These are phyloP conservation scores for Emberiza fucata DNA, from an alignment of 2,113 vertebrate species.

Conservation along the genomic window DNA sequence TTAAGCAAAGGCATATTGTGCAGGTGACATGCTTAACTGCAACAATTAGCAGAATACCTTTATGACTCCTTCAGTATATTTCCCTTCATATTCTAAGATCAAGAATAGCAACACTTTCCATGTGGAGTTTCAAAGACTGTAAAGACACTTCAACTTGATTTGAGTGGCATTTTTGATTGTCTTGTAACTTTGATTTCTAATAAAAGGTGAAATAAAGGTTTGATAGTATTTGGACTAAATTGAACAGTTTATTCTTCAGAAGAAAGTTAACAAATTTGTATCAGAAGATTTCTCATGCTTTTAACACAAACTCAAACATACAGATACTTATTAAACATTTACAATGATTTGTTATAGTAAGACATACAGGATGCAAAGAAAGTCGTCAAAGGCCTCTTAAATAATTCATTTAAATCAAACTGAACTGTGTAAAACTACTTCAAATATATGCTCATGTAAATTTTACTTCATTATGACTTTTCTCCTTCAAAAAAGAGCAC, in stretches of 20 bases:
- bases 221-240: not conserved
- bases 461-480: not conserved
- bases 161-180: not conserved
- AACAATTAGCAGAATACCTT: not conserved
- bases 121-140: not conserved
- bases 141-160: not conserved
- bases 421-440: not conserved
- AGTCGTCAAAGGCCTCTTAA: not conserved
- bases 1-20: not conserved
- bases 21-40: not conserved
- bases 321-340: not conserved
- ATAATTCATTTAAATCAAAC: not conserved
- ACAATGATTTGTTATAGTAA: not conserved
- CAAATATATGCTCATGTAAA: not conserved
- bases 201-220: not conserved
- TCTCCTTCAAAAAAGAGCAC: not conserved
- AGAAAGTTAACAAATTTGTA: not conserved
- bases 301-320: not conserved
- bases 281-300: not conserved
- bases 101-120: not conserved
- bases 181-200: not conserved
- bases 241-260: not conserved
- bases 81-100: not conserved
- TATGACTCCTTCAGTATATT: not conserved
- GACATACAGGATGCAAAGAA: not conserved